Evolutionary conservation across 2,113 vertebrate species (phyloP).

Genomic region (Elaphurus davidianus): DNA sequence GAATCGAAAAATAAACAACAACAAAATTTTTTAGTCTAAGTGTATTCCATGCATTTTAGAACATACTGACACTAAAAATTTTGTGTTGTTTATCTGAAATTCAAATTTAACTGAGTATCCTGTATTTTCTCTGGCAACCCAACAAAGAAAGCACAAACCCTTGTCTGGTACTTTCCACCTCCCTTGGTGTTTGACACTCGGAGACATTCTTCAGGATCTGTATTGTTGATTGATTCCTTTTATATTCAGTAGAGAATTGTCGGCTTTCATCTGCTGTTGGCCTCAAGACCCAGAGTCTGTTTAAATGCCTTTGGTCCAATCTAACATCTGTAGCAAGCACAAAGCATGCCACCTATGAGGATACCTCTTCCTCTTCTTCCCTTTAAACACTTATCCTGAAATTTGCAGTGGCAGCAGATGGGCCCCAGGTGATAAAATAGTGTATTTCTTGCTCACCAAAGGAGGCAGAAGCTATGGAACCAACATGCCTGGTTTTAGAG

Average conservation of each 20-base stretch:
- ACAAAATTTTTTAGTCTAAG: background rate
- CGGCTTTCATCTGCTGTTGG: background rate
- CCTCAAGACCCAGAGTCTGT: background rate
- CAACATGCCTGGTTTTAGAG: background rate
- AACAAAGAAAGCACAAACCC: background rate
- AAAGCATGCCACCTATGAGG: background rate
- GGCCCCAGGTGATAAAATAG: background rate
- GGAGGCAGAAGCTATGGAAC: background rate
- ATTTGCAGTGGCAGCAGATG: background rate
- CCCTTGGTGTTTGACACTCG: background rate
- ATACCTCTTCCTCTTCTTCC: background rate
- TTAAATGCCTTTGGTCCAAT: background rate
- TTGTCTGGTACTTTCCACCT: background rate
- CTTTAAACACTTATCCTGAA: background rate
- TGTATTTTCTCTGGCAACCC: background rate
- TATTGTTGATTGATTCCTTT: background rate
- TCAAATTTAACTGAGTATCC: background rate
- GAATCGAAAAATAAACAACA: constrained; percentile 3
- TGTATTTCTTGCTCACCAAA: background rate
- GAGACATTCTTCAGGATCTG: background rate
- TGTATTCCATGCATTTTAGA: background rate
- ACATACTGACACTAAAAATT: background rate
- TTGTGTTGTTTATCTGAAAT: background rate
- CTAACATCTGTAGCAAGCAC: background rate
- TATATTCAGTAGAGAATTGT: background rate